phyloP scores from a whole-genome alignment of 2,888 invertebrate species.

The Onchidella celtica region DNA sequence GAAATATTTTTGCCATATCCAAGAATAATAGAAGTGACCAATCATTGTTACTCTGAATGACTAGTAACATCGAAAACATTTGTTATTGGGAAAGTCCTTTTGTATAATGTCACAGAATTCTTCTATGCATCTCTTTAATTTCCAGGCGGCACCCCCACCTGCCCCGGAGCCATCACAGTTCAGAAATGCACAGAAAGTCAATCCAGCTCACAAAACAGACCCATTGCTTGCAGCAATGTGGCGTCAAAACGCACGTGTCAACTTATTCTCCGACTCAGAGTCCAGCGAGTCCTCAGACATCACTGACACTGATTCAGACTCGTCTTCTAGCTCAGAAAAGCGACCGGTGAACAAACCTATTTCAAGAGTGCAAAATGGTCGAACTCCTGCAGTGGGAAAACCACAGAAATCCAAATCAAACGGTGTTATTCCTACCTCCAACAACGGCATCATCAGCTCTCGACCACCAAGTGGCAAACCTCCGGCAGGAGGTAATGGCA shows the following conservation, averaged over 20 bases:
- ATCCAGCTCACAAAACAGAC: constrained; percentile 30
- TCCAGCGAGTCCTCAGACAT: constrained; percentile 53
- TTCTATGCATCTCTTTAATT: too few species aligned
- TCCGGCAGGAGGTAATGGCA: constrained; percentile 32
- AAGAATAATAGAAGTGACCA: too few species aligned
- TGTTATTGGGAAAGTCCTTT: too few species aligned
- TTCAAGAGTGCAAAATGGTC: constrained; percentile 5
- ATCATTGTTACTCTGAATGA: too few species aligned
- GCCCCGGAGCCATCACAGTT: not conserved
- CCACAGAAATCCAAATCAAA: constrained; percentile 19
- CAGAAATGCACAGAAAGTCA: constrained; percentile 5
- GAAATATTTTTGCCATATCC: too few species aligned
- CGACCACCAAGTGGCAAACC: constrained; percentile 29
- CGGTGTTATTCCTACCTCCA: not conserved
- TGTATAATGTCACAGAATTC: too few species aligned
- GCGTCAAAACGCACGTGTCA: constrained; percentile 52
- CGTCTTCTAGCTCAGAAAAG: constrained; percentile 49
- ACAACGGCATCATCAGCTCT: not conserved
- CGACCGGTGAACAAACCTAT: constrained; percentile 10
- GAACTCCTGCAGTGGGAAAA: not conserved
- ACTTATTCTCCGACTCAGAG: constrained; percentile 52
- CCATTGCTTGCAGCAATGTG: constrained; percentile 53
- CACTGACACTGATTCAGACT: constrained; percentile 49
- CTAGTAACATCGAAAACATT: too few species aligned
- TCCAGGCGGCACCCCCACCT: constrained; percentile 51